Evolutionary conservation across 2,888 invertebrate genomes (phyloP), one percentile per base, ranked within the genome.

Genomic region (Galerucella pusilla): DNA sequence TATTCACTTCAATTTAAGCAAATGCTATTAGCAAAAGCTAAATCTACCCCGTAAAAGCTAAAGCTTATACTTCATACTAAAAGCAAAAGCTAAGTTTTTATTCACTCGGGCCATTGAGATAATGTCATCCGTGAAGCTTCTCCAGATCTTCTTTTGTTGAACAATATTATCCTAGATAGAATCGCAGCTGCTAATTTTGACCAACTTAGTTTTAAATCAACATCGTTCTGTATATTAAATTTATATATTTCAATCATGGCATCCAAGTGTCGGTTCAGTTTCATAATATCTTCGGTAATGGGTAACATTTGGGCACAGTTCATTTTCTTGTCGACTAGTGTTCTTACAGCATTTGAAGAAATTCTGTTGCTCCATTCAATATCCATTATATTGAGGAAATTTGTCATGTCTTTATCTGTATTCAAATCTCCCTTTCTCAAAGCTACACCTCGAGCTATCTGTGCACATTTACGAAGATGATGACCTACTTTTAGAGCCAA

Each of bases 141-240:
- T 6, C 66, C 74, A 25, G 74, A 70, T 35, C 74, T 59, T 25
- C 74, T 52, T 66, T 74, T 74, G 28, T 74, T 74, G 60, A 74
- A 74, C n/a, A 74, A 49, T n/a, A 74, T 61, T 52, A 74, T 74
- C 70, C 61, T 57, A 9, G 49, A 42, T 52, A 74, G 16, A 20
- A 16, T 49, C 20, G 35, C 35, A 6, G 35, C 35, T 35, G 35
- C 6, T 6, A 35, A 35, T 35, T 35, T 35, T 35, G 35, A 35
- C 35, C 35, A 35, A 35, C 35, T 35, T 35, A 6, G 35, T 35
- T 35, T 35, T 35, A 35, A 5, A 35, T 35, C 35, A 35, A 35
- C 35, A 35, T 35, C 35, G 35, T 35, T 35, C 6, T 35, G 35
- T 5, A 35, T 35, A 35, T 35, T 35, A 6, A 35, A 35, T 35